Conservation (phyloP, 1,140 invertebrate genomes). For the Callitettix versicolor region DNA sequence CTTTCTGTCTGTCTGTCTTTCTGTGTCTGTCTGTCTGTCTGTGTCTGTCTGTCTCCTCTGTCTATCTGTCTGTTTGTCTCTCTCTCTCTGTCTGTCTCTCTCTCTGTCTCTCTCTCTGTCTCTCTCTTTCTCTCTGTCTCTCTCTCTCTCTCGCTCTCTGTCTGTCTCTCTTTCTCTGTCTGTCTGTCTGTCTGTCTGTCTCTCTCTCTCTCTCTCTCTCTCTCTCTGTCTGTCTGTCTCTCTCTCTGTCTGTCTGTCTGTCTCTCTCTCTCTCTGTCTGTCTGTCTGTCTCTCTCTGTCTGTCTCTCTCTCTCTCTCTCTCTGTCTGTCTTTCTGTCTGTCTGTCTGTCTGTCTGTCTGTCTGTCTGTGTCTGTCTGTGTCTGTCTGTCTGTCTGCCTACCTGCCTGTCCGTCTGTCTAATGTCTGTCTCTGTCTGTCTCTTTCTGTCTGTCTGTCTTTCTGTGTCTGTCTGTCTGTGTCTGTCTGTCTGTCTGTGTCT, state of each 20-base stretch:
- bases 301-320: constrained; percentile 20
- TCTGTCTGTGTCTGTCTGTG: constrained; percentile 24
- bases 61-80: too few relatives aligned
- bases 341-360: too few relatives aligned
- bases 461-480: constrained; percentile 23
- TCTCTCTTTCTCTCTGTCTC: too few relatives aligned
- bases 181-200: constrained; percentile 23
- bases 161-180: too few relatives aligned
- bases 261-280: neutral
- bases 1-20: too few relatives aligned
- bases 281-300: constrained; percentile 22
- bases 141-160: too few relatives aligned
- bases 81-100: constrained; percentile 21
- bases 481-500: neutral
- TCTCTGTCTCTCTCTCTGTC: constrained; percentile 24
- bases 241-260: constrained; percentile 18
- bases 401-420: too few relatives aligned
- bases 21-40: constrained; percentile 20
- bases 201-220: constrained; percentile 10
- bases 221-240: constrained; percentile 8
- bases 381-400: too few relatives aligned
- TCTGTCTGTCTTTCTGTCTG: too few relatives aligned
- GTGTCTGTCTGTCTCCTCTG: too few relatives aligned
- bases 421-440: constrained; percentile 17
- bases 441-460: too few relatives aligned